phyloP scores from a whole-genome alignment of 2,113 vertebrate species.

The Hippolais icterina region DNA sequence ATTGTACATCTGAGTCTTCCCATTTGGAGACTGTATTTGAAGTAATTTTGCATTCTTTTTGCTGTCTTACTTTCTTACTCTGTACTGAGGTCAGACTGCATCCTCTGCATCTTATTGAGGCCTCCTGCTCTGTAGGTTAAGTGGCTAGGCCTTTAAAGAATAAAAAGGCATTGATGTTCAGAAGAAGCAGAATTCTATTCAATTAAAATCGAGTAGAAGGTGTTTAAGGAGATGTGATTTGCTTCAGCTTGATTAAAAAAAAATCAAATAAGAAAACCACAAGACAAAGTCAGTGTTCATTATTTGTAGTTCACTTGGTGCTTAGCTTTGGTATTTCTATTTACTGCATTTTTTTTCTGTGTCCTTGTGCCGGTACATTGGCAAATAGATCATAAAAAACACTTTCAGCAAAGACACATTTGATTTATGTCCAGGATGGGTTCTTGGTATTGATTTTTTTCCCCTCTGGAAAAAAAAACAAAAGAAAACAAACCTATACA shows the following conservation, averaged over 20 bases:
- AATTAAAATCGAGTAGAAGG: conserved; percentile 37
- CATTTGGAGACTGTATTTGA: conserved; percentile 27
- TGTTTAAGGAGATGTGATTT: conserved; percentile 14
- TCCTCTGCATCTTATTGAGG: neutral
- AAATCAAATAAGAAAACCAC: neutral
- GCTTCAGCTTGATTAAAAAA: neutral
- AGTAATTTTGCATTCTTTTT: conserved; percentile 14
- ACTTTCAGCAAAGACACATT: conserved; percentile 70
- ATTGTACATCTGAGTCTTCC: conserved; percentile 10
- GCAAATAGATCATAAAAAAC: conserved; percentile 74
- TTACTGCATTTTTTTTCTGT: conserved; percentile 34
- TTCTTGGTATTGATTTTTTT: conserved; percentile 74
- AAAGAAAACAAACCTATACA: conserved; percentile 65
- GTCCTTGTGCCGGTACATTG: conserved; percentile 61
- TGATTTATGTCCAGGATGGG: conserved; percentile 74
- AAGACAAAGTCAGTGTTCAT: conserved; percentile 16
- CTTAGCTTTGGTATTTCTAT: conserved; percentile 60
- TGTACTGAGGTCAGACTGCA: neutral
- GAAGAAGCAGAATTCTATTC: neutral
- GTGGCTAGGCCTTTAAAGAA: conserved; percentile 18
- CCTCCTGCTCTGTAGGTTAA: conserved; percentile 15
- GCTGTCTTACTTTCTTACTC: neutral
- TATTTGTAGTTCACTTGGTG: conserved; percentile 1
- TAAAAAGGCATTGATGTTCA: conserved; percentile 29
- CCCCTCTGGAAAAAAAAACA: neutral